Evolutionary conservation across 2,888 invertebrate genomes (phyloP), one percentile per base, ranked within the genome.

Genomic region (Drosophila neonasuta): DNA sequence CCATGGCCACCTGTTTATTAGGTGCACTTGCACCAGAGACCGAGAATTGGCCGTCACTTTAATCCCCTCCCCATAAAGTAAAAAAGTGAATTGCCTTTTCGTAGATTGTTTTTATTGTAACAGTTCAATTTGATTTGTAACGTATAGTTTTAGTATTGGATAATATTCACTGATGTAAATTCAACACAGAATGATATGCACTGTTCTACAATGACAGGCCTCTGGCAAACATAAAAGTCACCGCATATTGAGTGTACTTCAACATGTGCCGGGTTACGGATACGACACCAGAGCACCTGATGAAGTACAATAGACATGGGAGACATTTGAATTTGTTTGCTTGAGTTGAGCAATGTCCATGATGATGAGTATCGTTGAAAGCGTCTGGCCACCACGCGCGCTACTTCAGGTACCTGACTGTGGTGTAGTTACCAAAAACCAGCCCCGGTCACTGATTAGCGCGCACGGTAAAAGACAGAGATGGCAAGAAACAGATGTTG

Each of bases 391-490:
- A 93, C 95, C 92, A 92, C 97, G 97, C 97, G 97, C 97, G 97
- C 97, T 97, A 97, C 97, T 97, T 97, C 97, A 96, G 97, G 97
- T 97, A 97, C 97, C 97, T 97, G 97, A 97, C 97, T 97, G 92
- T 90, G 91, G 91, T 36, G 88, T 90, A 91, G 90, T 71, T 73
- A 85, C 32, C 11, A 36, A 36, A 93, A 93, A 82, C 80, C 87
- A 96, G 96, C 92, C 95, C 93, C 93, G 95, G 96, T 94, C 95
- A 95, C 96, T 93, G 95, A 94, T 96, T 96, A 96, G 94, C 96
- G 94, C 96, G 95, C 94, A 94, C 93, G 93, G 93, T 93, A 92
- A 92, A 63, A 74, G 86, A 85, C 77, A 15, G 20, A 51, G 45
- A 61, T 11, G 11, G 7, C 32, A 48, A 68, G 36, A 36, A 30